phyloP scores from a whole-genome alignment of 2,113 vertebrate species.

The Nannospalax galili region DNA sequence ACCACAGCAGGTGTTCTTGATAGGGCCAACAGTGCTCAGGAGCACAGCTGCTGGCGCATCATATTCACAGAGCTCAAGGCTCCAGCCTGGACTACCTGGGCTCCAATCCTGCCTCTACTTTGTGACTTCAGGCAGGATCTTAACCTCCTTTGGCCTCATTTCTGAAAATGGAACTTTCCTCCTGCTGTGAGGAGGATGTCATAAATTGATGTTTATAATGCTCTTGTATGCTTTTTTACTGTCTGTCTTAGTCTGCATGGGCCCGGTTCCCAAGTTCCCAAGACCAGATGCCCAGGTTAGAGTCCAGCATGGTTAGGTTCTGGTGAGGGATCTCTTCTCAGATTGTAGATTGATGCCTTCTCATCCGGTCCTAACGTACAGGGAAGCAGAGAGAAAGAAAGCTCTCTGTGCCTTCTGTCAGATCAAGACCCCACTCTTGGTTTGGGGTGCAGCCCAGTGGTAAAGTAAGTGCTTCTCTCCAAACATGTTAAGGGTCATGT shows the following conservation, averaged over 20 bases:
- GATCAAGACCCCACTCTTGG: not conserved
- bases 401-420: not conserved
- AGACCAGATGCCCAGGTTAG: too few species aligned
- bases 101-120: not conserved
- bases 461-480: not conserved
- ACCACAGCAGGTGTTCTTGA: not conserved
- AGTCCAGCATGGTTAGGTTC: not conserved
- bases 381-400: not conserved
- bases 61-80: not conserved
- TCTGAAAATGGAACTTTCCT: conserved; percentile 6
- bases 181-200: not conserved
- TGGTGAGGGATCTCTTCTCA: not conserved
- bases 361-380: not conserved
- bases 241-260: not conserved
- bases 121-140: not conserved
- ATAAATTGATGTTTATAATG: not conserved
- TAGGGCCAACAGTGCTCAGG: not conserved
- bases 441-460: not conserved
- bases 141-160: not conserved
- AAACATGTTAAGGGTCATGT: too few species aligned
- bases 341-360: not conserved
- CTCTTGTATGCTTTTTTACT: not conserved
- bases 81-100: not conserved
- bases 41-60: not conserved
- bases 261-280: not conserved